Base-by-base conservation (phyloP, 1,140 invertebrate species). In the Asobara japonica region DNA sequence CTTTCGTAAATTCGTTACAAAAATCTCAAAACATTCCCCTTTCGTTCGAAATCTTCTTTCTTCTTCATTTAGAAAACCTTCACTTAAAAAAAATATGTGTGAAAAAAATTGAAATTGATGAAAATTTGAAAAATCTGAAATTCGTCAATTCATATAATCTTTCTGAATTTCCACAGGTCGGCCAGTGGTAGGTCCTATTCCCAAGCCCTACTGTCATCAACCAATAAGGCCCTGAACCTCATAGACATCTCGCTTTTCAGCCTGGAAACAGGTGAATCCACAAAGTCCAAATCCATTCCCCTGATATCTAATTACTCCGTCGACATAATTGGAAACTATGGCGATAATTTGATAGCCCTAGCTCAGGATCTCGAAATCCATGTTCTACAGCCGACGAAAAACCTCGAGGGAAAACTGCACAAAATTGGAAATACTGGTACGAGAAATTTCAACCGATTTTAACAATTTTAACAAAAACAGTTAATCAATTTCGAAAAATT, bases 381-480 rank as follows among this genome's bases (percentile, higher is more conserved):
- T 16, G 82, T 84, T 72, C 72, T 87, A 8, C 77, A 82, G 75
- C 80, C 84, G 25, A 36, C 75, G 27, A 80, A 72, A 74, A 82
- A 79, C 78, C 78, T 83, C 73, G 56, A 70, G 1, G 76, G 79
- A 67, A 77, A 68, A 75, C 61, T 77, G 73, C 83, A 86, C 56
- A 88, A 82, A 75, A 87, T 85, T 72, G 74, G 74, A 6, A 33
- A 64, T 36, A 30, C 27, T 20, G 78, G 79, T n/a, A n/a, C n/a
- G 51, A 83, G 88, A 73, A 76, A 78, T 1, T 89, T 95, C 41
- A 94, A 91, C 0, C 93, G 92, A 7, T 38, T 13, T 3, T 38
- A 38, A 38, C 2, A n/a, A 7, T 7, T n/a, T 38, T 8, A 38
- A n/a, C n/a, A n/a, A 38, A 2, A 13, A 33, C 31, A 4, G 5